Percentiles rank a stretch among this genome's conserved stretches.
Conservation (phyloP, 2,888 invertebrate species). For the Caenorhabditis sp. region DNA sequence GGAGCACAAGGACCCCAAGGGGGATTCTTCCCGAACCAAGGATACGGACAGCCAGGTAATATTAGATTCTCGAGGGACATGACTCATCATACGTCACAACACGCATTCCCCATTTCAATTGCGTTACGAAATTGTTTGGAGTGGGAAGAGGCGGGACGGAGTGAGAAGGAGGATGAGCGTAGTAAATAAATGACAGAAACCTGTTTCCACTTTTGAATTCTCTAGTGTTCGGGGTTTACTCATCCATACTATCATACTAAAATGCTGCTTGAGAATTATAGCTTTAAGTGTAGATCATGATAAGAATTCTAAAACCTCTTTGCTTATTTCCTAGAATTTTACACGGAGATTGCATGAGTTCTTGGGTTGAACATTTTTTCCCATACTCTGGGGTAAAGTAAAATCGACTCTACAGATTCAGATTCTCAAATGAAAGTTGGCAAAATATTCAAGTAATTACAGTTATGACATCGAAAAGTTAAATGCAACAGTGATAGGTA, state of each 20-base stretch:
- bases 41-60: constrained; percentile 61
- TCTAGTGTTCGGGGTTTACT: background rate
- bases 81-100: constrained; percentile 38
- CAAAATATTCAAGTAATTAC: too few species aligned
- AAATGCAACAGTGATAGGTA: too few species aligned
- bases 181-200: constrained; percentile 55
- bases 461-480: too few species aligned
- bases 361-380: too few species aligned
- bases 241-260: background rate
- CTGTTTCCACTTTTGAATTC: constrained; percentile 29
- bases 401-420: too few species aligned
- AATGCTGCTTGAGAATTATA: background rate
- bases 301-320: too few species aligned
- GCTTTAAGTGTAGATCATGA: too few species aligned
- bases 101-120: constrained; percentile 26
- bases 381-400: too few species aligned
- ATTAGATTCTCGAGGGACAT: constrained; percentile 7
- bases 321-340: too few species aligned
- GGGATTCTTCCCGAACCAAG: constrained; percentile 53
- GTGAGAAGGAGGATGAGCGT: constrained; percentile 11
- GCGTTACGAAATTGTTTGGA: constrained; percentile 26
- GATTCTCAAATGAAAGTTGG: too few species aligned
- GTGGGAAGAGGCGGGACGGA: constrained; percentile 9
- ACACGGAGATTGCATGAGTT: too few species aligned
- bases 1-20: constrained; percentile 25